These are phyloP conservation scores for Maconellicoccus hirsutus DNA, from an alignment of 1,140 invertebrate species.

Conservation along the genomic window DNA sequence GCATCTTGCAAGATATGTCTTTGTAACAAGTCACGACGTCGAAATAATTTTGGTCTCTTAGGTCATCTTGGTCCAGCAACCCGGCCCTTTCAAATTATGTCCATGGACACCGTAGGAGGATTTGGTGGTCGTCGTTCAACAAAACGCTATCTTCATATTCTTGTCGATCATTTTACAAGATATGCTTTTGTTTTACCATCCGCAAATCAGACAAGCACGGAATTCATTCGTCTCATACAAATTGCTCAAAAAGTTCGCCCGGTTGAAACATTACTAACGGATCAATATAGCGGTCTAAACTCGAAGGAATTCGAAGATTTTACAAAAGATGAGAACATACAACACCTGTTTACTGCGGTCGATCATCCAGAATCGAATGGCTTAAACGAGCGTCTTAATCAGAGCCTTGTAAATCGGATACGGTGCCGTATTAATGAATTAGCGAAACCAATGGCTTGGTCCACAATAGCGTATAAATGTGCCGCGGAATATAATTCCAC, in stretches of 20 bases:
- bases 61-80: too few relatives aligned
- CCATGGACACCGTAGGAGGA: constrained; percentile 31
- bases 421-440: constrained; percentile 24
- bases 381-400: too few relatives aligned
- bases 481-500: constrained; percentile 22
- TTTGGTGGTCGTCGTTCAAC: constrained; percentile 28
- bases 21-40: too few relatives aligned
- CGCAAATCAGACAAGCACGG: constrained; percentile 20
- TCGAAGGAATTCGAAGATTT: constrained; percentile 26
- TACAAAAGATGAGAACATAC: neutral
- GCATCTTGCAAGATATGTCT: too few relatives aligned
- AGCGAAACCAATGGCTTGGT: constrained; percentile 10
- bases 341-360: too few relatives aligned
- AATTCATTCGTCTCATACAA: constrained; percentile 22
- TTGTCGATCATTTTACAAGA: constrained; percentile 31
- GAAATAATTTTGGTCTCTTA: too few relatives aligned
- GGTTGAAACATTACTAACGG: constrained; percentile 26
- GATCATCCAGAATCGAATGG: too few relatives aligned
- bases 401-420: too few relatives aligned
- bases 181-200: constrained; percentile 18
- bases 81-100: too few relatives aligned
- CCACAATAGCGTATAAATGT: constrained; percentile 21
- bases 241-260: too few relatives aligned
- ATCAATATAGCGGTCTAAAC: constrained; percentile 31
- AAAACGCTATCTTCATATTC: constrained; percentile 30